A percentile compares a stretch with the other conserved stretches of the same genome.
phyloP scores from a whole-genome alignment of 2,113 vertebrate genomes.

The Drymodes brunneopygia region DNA sequence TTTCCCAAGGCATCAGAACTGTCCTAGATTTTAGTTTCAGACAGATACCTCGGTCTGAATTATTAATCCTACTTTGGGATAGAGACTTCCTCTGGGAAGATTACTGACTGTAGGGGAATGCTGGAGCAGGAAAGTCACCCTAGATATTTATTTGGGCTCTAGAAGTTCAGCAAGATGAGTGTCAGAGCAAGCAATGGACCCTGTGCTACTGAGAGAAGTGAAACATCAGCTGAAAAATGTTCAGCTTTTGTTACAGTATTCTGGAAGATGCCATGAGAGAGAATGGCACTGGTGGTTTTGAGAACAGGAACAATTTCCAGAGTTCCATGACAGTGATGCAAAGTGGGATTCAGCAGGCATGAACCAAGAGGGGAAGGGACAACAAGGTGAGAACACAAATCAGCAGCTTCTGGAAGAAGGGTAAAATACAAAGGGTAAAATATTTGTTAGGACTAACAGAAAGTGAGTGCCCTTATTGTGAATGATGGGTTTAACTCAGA shows the following conservation, averaged over 20 bases:
- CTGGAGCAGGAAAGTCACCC: background rate
- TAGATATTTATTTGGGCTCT: background rate
- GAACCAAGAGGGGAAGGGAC: background rate
- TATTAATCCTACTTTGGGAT: background rate
- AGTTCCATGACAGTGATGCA: background rate
- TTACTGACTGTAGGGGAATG: background rate
- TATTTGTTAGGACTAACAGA: background rate
- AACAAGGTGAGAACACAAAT: background rate
- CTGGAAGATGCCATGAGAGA: background rate
- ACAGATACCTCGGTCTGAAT: background rate
- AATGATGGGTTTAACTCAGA: background rate
- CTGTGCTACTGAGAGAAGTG: background rate
- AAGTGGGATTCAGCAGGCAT: background rate
- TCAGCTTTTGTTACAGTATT: background rate
- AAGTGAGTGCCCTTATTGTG: background rate
- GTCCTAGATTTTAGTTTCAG: background rate
- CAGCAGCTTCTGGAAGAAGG: background rate
- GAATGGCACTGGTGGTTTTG: background rate
- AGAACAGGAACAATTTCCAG: background rate
- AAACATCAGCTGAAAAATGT: background rate
- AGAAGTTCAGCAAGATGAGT: background rate
- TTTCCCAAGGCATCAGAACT: background rate
- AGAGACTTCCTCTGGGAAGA: background rate
- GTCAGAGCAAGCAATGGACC: background rate
- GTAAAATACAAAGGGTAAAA: background rate